These are phyloP conservation scores for Pygathrix nemaeus DNA, from an alignment of 2,113 vertebrate genomes.

Conservation along the genomic window DNA sequence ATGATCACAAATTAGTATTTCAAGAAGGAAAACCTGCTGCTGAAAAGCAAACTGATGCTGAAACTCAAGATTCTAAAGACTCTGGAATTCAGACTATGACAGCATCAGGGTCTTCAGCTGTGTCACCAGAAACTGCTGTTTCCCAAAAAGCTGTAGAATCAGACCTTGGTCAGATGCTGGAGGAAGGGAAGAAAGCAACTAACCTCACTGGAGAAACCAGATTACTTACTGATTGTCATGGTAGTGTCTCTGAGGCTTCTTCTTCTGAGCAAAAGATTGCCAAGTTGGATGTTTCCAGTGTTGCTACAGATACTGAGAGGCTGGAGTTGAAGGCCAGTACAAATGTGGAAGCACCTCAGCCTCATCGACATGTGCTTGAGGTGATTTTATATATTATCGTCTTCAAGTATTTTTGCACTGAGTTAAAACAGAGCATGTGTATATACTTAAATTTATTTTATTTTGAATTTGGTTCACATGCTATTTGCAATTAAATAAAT, in stretches of 20 bases:
- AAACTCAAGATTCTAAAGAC: constrained; percentile 47
- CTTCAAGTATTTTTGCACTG: background rate
- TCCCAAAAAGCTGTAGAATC: constrained; percentile 50
- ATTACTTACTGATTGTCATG: constrained; percentile 8
- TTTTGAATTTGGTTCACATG: constrained; percentile 1
- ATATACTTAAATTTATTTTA: background rate
- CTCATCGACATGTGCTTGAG: constrained; percentile 76
- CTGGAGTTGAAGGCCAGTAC: constrained; percentile 90
- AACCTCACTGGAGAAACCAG: constrained; percentile 33
- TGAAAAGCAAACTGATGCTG: constrained; percentile 45
- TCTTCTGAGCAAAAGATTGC: constrained; percentile 93
- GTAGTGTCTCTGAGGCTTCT: constrained; percentile 56
- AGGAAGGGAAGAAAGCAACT: constrained; percentile 63
- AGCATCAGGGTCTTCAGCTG: background rate
- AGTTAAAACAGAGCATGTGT: background rate
- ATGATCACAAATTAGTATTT: background rate
- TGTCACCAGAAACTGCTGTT: constrained; percentile 11
- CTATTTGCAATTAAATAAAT: background rate
- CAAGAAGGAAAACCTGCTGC: constrained; percentile 13
- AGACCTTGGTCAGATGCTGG: constrained; percentile 53
- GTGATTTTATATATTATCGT: constrained; percentile 69
- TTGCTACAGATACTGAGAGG: constrained; percentile 95
- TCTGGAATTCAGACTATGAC: background rate
- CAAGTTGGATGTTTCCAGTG: constrained; percentile 94
- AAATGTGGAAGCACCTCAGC: constrained; percentile 74